A percentile compares a stretch with the other conserved stretches of the same genome.
phyloP scores from a whole-genome alignment of 2,113 vertebrate species.

The Microtus montanus region DNA sequence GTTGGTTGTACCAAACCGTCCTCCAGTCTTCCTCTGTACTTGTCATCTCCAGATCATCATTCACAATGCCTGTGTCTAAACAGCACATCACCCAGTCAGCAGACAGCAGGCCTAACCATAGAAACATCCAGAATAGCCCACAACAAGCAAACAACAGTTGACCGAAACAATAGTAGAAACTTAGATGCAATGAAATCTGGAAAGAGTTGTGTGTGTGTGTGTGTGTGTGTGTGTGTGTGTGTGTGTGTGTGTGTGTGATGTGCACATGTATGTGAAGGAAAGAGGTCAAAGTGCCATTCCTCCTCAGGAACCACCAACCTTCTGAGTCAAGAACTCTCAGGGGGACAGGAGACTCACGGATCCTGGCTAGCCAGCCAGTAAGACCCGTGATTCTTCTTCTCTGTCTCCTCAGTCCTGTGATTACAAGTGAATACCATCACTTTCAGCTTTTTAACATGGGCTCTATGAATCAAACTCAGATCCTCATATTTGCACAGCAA shows the following conservation, averaged over 20 bases:
- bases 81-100: neutral
- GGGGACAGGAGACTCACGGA: neutral
- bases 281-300: neutral
- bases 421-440: neutral
- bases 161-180: neutral
- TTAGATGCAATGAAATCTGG: neutral
- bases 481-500: neutral
- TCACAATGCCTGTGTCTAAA: neutral
- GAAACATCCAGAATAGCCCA: neutral
- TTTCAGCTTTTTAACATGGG: neutral
- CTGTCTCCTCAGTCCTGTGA: neutral
- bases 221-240: no score
- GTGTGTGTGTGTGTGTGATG: neutral
- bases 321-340: neutral
- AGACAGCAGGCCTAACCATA: neutral
- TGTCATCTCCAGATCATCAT: neutral
- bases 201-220: no score
- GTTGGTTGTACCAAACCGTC: neutral
- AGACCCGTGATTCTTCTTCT: neutral
- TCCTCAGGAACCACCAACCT: neutral
- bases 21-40: neutral
- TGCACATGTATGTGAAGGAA: neutral
- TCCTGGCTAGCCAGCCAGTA: neutral
- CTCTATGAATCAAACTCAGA: neutral
- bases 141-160: neutral